These are phyloP conservation scores for Manis pentadactyla DNA, from an alignment of 2,797 vertebrate genomes.

Conservation along the genomic window DNA sequence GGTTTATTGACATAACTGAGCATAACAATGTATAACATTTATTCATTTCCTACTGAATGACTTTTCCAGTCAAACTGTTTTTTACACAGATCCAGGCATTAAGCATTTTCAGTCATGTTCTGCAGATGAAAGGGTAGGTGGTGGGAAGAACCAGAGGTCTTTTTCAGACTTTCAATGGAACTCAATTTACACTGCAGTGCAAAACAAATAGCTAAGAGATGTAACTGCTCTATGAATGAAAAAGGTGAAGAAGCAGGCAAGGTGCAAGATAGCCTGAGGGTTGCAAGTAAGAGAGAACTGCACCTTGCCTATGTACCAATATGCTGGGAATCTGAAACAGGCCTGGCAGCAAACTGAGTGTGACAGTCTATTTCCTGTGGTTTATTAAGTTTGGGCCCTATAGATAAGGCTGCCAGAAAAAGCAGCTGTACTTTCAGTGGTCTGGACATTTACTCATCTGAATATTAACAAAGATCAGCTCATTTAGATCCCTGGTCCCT, in stretches of 20 bases:
- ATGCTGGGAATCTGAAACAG: constrained; percentile 32
- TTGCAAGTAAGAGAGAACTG: neutral
- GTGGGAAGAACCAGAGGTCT: constrained; percentile 59
- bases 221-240: neutral
- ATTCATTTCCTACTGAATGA: constrained; percentile 87
- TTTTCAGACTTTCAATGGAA: constrained; percentile 55
- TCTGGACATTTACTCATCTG: constrained; percentile 71
- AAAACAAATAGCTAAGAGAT: constrained; percentile 24
- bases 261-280: neutral
- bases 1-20: constrained; percentile 86
- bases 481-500: constrained; percentile 50
- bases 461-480: constrained; percentile 71
- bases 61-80: constrained; percentile 83
- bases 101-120: constrained; percentile 30
- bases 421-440: constrained; percentile 68
- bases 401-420: constrained; percentile 66
- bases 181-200: neutral
- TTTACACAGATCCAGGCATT: constrained; percentile 44
- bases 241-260: neutral
- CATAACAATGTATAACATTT: constrained; percentile 84
- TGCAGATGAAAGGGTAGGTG: neutral
- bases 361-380: constrained; percentile 70
- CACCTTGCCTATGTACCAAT: neutral
- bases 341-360: constrained; percentile 40
- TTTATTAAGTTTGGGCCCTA: constrained; percentile 67